A percentile compares a stretch with the other conserved stretches of the same genome.
Evolutionary conservation across 1,140 invertebrate species (phyloP).

Genomic region (Conus betulinus): DNA sequence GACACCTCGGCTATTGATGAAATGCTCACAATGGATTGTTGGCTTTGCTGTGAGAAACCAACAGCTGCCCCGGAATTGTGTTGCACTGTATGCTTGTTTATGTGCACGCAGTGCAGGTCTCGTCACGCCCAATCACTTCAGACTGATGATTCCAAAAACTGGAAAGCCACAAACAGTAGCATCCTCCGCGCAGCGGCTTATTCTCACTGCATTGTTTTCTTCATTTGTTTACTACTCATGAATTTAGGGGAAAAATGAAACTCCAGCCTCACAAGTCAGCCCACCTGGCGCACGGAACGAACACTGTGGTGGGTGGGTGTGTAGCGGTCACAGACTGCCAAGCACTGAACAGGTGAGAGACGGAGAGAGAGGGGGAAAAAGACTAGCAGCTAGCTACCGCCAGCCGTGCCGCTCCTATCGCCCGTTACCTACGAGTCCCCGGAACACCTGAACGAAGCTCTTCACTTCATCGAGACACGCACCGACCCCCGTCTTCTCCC

Average conservation of each 20-base stretch:
- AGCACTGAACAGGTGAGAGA: neutral
- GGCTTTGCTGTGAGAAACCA: no score
- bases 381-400: neutral
- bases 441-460: constrained; percentile 19
- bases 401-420: neutral
- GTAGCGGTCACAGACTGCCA: neutral
- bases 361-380: neutral
- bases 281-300: neutral
- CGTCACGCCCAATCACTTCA: no score
- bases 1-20: no score
- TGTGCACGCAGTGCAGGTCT: no score
- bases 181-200: no score
- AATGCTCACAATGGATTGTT: no score
- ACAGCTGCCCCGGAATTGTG: no score
- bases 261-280: neutral
- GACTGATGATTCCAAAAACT: no score
- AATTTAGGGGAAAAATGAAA: neutral
- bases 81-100: no score
- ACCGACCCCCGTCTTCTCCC: neutral
- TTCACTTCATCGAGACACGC: constrained; percentile 16
- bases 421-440: neutral
- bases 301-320: neutral
- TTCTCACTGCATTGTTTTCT: no score
- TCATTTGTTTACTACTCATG: no score
- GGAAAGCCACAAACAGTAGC: no score